Conservation (phyloP, 1,140 invertebrate species). For the Frieseomelitta varia region DNA sequence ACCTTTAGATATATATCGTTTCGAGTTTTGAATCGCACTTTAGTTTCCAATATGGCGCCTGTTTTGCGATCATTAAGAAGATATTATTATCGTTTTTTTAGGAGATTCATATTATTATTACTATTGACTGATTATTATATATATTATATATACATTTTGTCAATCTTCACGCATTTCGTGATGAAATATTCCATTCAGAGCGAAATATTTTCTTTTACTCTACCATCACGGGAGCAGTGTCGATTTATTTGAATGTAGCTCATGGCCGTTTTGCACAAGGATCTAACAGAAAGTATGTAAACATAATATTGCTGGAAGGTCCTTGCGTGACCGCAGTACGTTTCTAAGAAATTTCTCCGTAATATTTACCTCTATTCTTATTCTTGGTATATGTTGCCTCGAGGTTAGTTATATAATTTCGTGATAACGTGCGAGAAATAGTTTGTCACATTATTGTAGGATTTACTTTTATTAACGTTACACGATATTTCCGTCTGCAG, state of each 20-base stretch:
- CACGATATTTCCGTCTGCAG: neutral
- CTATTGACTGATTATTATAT: no score
- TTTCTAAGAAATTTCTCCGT: neutral
- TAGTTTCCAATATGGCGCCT: neutral
- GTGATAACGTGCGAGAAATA: neutral
- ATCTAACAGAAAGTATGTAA: neutral
- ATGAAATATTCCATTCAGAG: neutral
- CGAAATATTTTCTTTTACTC: neutral
- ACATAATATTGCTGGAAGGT: neutral
- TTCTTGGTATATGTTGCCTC: neutral
- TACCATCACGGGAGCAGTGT: neutral
- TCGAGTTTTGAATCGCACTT: neutral
- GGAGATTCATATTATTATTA: no score
- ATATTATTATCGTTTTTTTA: no score
- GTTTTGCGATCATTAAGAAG: no score
- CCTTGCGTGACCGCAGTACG: no score
- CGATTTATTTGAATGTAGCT: neutral
- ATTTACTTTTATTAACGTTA: neutral
- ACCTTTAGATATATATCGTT: neutral
- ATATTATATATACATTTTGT: neutral
- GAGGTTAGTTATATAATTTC: neutral
- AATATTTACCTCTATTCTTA: neutral
- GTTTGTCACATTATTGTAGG: neutral
- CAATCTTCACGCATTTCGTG: no score
- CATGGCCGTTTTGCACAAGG: neutral